Percentiles rank a stretch among this genome's conserved stretches.
phyloP scores from a whole-genome alignment of 2,797 vertebrate species.

The Ciconia nigra region DNA sequence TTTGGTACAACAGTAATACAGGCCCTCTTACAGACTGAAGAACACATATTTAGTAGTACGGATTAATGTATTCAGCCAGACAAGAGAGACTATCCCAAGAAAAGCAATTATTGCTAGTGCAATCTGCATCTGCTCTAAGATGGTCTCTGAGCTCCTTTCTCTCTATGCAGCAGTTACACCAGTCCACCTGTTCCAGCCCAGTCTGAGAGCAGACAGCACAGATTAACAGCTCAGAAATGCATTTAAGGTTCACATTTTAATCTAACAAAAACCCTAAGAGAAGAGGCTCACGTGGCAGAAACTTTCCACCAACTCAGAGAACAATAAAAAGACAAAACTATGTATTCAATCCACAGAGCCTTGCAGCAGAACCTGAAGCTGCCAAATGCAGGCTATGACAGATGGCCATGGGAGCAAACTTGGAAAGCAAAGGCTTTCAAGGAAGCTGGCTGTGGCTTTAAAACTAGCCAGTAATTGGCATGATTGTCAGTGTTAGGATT shows the following conservation, averaged over 20 bases:
- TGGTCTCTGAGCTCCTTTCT: neutral
- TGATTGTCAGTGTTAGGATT: neutral
- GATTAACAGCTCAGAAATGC: neutral
- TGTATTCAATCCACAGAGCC: neutral
- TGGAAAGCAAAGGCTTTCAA: constrained; percentile 57
- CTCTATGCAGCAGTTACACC: neutral
- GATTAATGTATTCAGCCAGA: neutral
- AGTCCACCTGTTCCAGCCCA: neutral
- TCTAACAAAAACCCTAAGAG: constrained; percentile 12
- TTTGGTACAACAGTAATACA: neutral
- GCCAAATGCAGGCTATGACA: constrained; percentile 33
- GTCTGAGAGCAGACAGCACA: neutral
- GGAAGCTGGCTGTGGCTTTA: constrained; percentile 33
- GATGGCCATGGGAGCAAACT: constrained; percentile 49
- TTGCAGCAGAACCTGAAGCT: constrained; percentile 20
- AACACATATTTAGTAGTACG: neutral
- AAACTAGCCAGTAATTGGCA: constrained; percentile 9
- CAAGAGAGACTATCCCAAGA: neutral
- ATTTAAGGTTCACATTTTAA: neutral
- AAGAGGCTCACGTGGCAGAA: neutral
- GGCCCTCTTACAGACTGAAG: neutral
- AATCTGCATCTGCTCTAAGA: neutral
- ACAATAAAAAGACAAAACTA: neutral
- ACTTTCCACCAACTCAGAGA: neutral
- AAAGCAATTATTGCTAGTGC: neutral